Percentiles rank a stretch among this genome's conserved stretches.
phyloP scores from a whole-genome alignment of 2,113 vertebrate species.

The Hydropotes inermis region DNA sequence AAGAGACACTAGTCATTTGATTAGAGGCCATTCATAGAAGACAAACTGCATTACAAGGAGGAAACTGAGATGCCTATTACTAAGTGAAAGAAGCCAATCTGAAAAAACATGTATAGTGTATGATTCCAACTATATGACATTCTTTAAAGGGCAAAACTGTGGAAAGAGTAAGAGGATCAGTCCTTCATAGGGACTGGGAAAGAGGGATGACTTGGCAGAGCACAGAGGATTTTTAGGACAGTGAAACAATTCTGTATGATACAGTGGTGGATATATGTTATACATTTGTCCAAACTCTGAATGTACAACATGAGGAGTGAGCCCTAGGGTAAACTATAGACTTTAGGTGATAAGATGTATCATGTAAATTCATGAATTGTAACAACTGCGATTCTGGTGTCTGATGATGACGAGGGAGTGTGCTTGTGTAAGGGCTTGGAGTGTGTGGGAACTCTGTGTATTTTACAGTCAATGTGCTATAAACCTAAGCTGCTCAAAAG shows the following conservation, averaged over 20 bases:
- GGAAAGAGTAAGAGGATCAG: neutral
- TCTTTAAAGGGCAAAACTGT: neutral
- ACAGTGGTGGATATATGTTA: neutral
- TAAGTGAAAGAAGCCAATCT: neutral
- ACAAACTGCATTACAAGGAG: neutral
- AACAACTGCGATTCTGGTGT: neutral
- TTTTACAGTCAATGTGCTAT: neutral
- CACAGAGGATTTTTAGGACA: neutral
- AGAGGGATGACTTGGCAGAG: neutral
- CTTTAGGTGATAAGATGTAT: neutral
- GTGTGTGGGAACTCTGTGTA: neutral
- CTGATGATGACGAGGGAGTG: neutral
- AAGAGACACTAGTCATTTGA: neutral
- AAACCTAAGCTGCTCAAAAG: neutral
- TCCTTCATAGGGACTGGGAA: neutral
- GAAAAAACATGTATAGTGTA: neutral
- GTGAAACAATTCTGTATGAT: neutral
- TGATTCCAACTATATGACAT: neutral
- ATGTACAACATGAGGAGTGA: neutral
- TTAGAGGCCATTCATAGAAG: neutral
- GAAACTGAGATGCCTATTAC: neutral
- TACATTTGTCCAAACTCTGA: neutral
- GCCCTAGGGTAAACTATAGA: neutral
- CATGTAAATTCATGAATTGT: neutral
- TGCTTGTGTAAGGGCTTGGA: neutral